phyloP scores from a whole-genome alignment of 1,140 invertebrate genomes.

The Drosophila prosaltans region DNA sequence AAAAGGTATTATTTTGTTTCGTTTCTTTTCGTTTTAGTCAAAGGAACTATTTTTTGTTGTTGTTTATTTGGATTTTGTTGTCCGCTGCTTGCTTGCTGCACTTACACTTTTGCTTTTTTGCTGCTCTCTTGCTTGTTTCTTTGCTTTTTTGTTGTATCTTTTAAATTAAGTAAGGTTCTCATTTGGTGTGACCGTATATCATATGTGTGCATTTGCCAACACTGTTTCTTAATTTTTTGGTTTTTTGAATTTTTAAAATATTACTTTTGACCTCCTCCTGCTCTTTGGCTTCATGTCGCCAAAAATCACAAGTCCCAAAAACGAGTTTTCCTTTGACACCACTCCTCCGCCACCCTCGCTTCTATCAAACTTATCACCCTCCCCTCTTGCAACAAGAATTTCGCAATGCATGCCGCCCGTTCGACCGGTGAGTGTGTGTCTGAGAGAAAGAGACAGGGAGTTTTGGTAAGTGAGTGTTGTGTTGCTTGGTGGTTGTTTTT shows the following conservation, averaged over 20 bases:
- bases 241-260: conserved; percentile 1
- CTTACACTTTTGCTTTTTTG: conserved; percentile 18
- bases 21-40: conserved; percentile 50
- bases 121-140: neutral
- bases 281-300: conserved; percentile 8
- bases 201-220: neutral
- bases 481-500: conserved; percentile 61
- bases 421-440: conserved; percentile 27
- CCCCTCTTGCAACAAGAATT: conserved; percentile 54
- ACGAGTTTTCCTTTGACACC: conserved; percentile 53
- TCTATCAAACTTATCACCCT: conserved; percentile 35
- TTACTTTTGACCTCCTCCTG: neutral
- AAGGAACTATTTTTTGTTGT: conserved; percentile 13
- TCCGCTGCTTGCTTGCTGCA: conserved; percentile 17
- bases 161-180: conserved; percentile 8
- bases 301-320: conserved; percentile 61
- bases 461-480: conserved; percentile 30
- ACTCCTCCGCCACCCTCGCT: conserved; percentile 26
- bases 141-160: neutral
- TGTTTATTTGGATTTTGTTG: conserved; percentile 32
- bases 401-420: conserved; percentile 61
- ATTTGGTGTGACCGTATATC: neutral
- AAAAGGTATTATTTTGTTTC: conserved; percentile 77
- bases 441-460: neutral
- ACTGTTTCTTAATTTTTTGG: neutral